Base-by-base conservation (phyloP, 2,888 invertebrate genomes). In the Craniophora ligustri region DNA sequence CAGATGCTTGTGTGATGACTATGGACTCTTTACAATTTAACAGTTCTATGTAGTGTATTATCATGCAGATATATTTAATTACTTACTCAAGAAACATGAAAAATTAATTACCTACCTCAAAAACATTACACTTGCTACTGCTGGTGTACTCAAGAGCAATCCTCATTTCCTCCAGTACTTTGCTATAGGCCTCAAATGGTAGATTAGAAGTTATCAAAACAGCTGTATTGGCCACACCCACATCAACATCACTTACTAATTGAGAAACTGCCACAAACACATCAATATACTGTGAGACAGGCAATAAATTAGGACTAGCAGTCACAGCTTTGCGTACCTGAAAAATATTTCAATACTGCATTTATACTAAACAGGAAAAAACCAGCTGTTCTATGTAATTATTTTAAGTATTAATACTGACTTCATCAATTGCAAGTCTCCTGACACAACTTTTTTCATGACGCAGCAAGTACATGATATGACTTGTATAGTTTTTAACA, bases 391-490 rank as follows among this genome's bases (percentile, higher is more conserved):
- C n/a, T n/a, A n/a, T n/a, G n/a, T n/a, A n/a, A n/a, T n/a, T n/a
- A n/a, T n/a, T n/a, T n/a, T n/a, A n/a, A 28, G 26, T 28, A 26
- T 0, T 10, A 23, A 5, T 26, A 16, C 82, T 73, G 72, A 97
- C 95, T 88, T 95, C 95, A 71, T 94, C 94, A 23, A 97, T 79
- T 15, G 96, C 96, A 71, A 96, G 91, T 58, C 92, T 88, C 51
- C 96, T 94, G 0, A 96, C 95, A 72, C 93, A 92, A n/a, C 92
- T 75, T 67, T 94, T 94, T 10, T 94, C 94, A 84, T 97, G 96
- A 0, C 92, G 87, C 30, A 97, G 86, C 31, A 96, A 93, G 66
- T 94, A 93, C 86, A 95, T 94, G 18, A 96, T 81, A 42, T 95
- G 86, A 19, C 90, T 86, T 14, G 94, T 95, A 76, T 96, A 95